Base-by-base conservation (phyloP, 2,797 vertebrate species). In the Picus viridis region DNA sequence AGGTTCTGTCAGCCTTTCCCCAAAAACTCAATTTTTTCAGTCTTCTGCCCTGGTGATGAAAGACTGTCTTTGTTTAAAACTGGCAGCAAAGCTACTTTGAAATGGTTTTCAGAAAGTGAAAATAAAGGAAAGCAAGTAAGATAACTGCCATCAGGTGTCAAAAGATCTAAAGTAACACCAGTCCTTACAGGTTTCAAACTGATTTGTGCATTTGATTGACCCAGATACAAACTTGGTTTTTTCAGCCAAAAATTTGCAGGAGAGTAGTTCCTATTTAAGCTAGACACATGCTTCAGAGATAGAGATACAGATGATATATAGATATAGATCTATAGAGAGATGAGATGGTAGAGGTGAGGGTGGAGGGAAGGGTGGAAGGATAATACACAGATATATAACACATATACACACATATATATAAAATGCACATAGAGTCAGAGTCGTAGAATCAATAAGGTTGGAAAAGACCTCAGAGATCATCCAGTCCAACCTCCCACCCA, bases 1-100 rank as follows among this genome's bases (percentile, higher is more conserved):
- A 96, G 43, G 73, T 82, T 92, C 91, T 86, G 32, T 64, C 83
- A 96, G 58, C 59, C 88, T 92, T 95, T 86, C 81, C 65, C 86
- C 43, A 90, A 67, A 78, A 84, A 4, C 2, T 13, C 10, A 18
- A 1, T 51, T 68, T 79, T 96, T 91, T 78, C 34, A 56, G 12
- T 17, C 26, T 45, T 87, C 20, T 80, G 22, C 30, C 10, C 9
- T 30, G 19, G 9, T 47, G 18, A 83, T 39, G 69, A 64, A 72
- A 83, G 13, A 24, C 2, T 0, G 13, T 20, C 26, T 53, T 62
- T 6, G 43, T 71, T 74, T 63, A 92, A 93, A 82, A 47, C 4
- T 39, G 29, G 6, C 22, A 74, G 20, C n/a, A 80, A 74, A 77
- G 8, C 6, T 72, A 36, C 12, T 67, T 13, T 30, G 16, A 53